A percentile compares a stretch with the other conserved stretches of the same genome.
Conservation (phyloP, 2,113 vertebrate species). For the Lagopus muta region DNA sequence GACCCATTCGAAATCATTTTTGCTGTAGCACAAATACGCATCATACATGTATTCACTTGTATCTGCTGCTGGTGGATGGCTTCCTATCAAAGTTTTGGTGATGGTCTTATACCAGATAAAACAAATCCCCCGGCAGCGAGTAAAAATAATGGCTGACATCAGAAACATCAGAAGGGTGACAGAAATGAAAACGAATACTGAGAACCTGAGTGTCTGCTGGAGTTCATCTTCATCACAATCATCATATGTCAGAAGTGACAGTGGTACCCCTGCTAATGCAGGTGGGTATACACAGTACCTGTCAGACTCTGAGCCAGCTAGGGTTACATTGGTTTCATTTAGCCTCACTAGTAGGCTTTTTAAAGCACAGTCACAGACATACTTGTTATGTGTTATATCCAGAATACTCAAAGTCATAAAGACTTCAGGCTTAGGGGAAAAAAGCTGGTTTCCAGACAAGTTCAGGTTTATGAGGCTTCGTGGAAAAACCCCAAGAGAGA, state of each 20-base stretch:
- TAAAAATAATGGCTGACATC: slow-evolving; percentile 46
- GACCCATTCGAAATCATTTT: slow-evolving; percentile 88
- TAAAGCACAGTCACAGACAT: slow-evolving; percentile 85
- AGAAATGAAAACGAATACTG: slow-evolving; percentile 73
- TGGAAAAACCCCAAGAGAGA: slow-evolving; percentile 80
- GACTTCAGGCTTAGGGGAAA: slow-evolving; percentile 78
- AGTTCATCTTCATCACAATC: slow-evolving; percentile 77
- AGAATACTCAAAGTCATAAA: slow-evolving; percentile 78
- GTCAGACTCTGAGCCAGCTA: slow-evolving; percentile 57
- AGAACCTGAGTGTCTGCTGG: slow-evolving; percentile 68
- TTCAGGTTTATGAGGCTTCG: slow-evolving; percentile 75
- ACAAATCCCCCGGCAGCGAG: slow-evolving; percentile 76
- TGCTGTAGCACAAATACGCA: slow-evolving; percentile 88
- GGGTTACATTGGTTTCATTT: slow-evolving; percentile 77
- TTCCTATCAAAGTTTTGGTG: slow-evolving; percentile 49
- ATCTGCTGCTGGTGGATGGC: neutral
- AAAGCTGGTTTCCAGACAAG: slow-evolving; percentile 84
- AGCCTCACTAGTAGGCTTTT: slow-evolving; percentile 81
- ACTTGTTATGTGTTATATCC: slow-evolving; percentile 80
- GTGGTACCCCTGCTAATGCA: slow-evolving; percentile 27
- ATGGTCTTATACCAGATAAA: slow-evolving; percentile 83
- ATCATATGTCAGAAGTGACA: slow-evolving; percentile 29
- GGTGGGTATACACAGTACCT: slow-evolving; percentile 80
- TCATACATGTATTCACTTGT: slow-evolving; percentile 76
- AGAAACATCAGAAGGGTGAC: slow-evolving; percentile 36